phyloP scores from a whole-genome alignment of 2,888 invertebrate species.

The Morpho achilles region DNA sequence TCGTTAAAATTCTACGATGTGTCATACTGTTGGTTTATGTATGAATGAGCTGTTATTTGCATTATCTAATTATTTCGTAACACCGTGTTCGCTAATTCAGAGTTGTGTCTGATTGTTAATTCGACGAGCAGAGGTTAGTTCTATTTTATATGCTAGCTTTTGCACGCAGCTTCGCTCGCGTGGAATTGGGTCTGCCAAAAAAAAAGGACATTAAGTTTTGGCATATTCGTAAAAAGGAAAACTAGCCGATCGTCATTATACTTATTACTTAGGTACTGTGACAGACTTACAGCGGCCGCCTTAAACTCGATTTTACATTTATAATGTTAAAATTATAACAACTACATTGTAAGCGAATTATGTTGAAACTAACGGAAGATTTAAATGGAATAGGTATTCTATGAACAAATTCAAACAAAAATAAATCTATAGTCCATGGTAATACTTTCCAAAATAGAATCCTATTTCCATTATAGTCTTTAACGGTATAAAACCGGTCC shows the following conservation, averaged over 20 bases:
- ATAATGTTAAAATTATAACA: too few relatives aligned
- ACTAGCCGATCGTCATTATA: too few relatives aligned
- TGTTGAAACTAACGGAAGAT: neutral
- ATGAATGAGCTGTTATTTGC: conserved; percentile 52
- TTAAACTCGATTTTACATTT: too few relatives aligned
- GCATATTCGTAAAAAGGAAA: too few relatives aligned
- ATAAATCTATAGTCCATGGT: conserved; percentile 14
- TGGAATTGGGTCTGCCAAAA: too few relatives aligned
- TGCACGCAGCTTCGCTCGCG: neutral
- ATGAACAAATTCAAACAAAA: conserved; percentile 4
- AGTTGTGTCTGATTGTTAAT: conserved; percentile 6
- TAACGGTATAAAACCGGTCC: conserved; percentile 57
- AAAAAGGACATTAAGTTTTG: too few relatives aligned
- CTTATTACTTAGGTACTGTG: too few relatives aligned
- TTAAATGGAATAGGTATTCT: neutral
- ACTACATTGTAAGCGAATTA: too few relatives aligned
- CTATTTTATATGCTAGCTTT: neutral
- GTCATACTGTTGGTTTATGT: conserved; percentile 34
- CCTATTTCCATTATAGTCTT: conserved; percentile 15
- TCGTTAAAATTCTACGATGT: conserved; percentile 48
- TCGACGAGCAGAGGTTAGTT: neutral
- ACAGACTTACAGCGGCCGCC: too few relatives aligned
- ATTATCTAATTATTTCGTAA: conserved; percentile 37
- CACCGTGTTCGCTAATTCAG: conserved; percentile 11
- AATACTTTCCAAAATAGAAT: conserved; percentile 20